Conservation (phyloP, 2,888 invertebrate genomes). For the Heliconius cydno region DNA sequence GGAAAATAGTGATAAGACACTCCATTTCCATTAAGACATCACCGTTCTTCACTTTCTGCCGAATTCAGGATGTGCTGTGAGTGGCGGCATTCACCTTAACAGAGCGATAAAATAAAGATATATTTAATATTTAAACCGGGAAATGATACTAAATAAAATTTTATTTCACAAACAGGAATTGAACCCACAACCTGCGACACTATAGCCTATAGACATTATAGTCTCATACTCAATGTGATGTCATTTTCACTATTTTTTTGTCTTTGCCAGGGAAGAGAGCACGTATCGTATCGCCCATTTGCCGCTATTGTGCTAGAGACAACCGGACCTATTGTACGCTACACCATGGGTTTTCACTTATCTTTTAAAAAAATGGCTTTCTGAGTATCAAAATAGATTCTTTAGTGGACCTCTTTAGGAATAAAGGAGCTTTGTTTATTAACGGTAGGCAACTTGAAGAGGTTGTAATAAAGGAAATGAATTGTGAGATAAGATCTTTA, state of each 20-base stretch:
- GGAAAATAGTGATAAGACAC: too few species aligned
- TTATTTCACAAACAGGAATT: too few species aligned
- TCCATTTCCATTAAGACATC: too few species aligned
- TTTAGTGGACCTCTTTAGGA: conserved; percentile 14
- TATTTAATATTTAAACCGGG: neutral
- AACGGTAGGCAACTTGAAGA: neutral
- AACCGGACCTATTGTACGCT: conserved; percentile 49
- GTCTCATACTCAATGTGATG: neutral
- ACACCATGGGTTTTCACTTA: conserved; percentile 46
- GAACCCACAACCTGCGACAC: too few species aligned
- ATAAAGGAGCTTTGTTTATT: conserved; percentile 12
- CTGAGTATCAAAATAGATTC: conserved; percentile 36
- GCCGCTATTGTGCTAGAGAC: conserved; percentile 49
- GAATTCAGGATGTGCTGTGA: too few species aligned
- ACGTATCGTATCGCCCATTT: conserved; percentile 47
- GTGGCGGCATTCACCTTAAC: too few species aligned
- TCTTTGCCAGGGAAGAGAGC: conserved; percentile 18
- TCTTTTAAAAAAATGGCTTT: conserved; percentile 48
- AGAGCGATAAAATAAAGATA: neutral
- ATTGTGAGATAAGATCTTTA: too few species aligned
- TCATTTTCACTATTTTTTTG: neutral
- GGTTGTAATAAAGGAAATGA: neutral
- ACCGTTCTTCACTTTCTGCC: too few species aligned
- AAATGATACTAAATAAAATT: too few species aligned
- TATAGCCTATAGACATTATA: neutral